Evolutionary conservation across 92 coral and sea anemone species (phyloP), one percentile per base, ranked within the genome.

Genomic region (Epizoanthus stellaris): DNA sequence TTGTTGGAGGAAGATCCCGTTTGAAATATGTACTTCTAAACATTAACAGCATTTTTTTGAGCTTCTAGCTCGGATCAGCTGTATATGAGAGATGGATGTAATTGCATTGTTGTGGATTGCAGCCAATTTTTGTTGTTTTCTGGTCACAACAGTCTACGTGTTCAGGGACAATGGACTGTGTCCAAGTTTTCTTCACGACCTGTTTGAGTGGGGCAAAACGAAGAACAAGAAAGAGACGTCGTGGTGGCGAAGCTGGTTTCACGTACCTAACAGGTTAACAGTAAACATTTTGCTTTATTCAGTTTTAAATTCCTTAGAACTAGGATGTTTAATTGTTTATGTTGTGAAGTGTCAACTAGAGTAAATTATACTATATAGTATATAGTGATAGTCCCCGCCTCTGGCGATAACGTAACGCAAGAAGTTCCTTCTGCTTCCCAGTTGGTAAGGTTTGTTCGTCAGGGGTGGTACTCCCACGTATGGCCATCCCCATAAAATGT

Each of bases 191-290:
- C 80, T 93, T 9, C 87, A 88, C 67, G 97, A 90, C 40, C n/a
- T 93, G 38, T 88, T 91, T 80, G 90, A 87, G 53, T 94, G 92
- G 92, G 99, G 99, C 6, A 97, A 97, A 80, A 93, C 97, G 25
- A 85, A 91, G 54, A 69, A 63, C 54, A 36, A 3, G 39, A 90
- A 87, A 10, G 77, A 77, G 16, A 67, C 19, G 16, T 86, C 88
- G 43, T 72, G 86, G 81, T 79, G 72, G 85, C 80, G 84, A 42
- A 80, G 83, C 52, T 65, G 85, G 54, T 57, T 94, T 40, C 95
- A 89, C 30, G 95, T 94, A n/a, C 97, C 98, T 1, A 95, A 95
- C 90, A 94, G 98, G 98, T 94, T 71, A 82, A 75, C 21, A 52
- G 83, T 39, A 64, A 79, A 72, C 52, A n/a, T 80, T 80, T 23